Base-by-base conservation (phyloP, 1,140 invertebrate species). In the Drosophila asahinai region DNA sequence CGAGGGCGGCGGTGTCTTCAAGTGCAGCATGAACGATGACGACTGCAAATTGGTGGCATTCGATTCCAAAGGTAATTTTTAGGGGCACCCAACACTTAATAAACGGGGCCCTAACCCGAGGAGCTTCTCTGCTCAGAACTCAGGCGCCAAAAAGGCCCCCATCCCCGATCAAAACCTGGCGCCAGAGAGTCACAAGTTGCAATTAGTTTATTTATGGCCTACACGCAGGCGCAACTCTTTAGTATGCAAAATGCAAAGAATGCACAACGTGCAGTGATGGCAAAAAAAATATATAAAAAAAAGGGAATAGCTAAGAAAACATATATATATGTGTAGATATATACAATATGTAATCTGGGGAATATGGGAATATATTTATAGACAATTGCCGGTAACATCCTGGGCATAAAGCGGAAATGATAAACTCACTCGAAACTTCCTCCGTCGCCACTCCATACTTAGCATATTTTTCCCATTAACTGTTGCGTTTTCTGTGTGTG, bases 1-100 rank as follows among this genome's bases (percentile, higher is more conserved):
- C 45, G 92, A 94, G 52, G 96, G 95, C 19, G 97, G 97, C n/a
- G 96, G 96, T 15, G 97, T 98, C 22, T 98, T 95, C 93, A 94
- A 94, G 71, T 98, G 97, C 93, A 94, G 96, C 61, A 94, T 94
- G 33, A 86, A 93, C 0, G 93, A 94, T 30, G 92, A 93, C 60
- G 93, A 95, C 38, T 98, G 97, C 86, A 93, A 94, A 47, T 93
- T 94, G 70, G 94, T 98, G 36, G 93, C 94, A 58, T 97, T 98
- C 92, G 97, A 98, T 92, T 87, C 81, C 14, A 94, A 94, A 93
- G 96, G 97, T 97, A 93, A 94, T 93, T 36, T 36, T 36, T 3
- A 11, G 9, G 33, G 33, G 9, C 11, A 36, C 9, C 12, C 2
- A 89, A 43, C 22, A 43, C 40, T 17, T 54, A 54, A 30, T 25